Base-by-base conservation (phyloP, 2,888 invertebrate genomes). In the Drosophila pseudotakahashii region DNA sequence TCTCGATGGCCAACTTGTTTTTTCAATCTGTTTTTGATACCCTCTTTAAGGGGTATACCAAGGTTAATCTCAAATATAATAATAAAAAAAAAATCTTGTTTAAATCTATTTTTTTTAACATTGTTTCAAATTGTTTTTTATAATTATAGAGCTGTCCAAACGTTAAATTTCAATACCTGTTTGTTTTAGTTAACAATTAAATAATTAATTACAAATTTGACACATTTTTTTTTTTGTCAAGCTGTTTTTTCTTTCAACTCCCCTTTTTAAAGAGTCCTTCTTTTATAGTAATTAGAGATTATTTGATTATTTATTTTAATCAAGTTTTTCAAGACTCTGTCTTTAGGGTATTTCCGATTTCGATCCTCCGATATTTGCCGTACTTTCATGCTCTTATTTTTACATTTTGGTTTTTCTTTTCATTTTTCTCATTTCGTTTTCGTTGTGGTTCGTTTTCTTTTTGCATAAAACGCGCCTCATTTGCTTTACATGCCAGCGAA, bases 381-480 rank as follows among this genome's bases (percentile, higher is more conserved):
- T 11, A 36, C 26, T 48, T 41, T 60, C 26, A 10, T 34, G 23
- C 32, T 16, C 34, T n/a, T 66, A 48, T 55, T 57, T 36, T 48
- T 47, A 57, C 61, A 19, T 70, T 50, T 61, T 51, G 19, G 45
- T 26, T 59, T 50, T 14, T 30, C 57, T n/a, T 37, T 55, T 54
- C 59, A 1, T 34, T 48, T 45, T 37, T 32, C 61, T 16, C 34
- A 64, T 57, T 66, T 68, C 48, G 61, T 34, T 61, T 48, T 59
- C 55, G 14, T 66, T 45, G 44, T 44, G 44, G 44, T 61, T 57
- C 59, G 52, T 47, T 66, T 66, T 67, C 39, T 71, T 75, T 79
- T 88, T 86, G 86, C 88, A 83, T 88, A 88, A 86, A 88, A 73
- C 67, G 83, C 88, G 69, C 66, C 82, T 87, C 82, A 83, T 88